These are phyloP conservation scores for Thecophora atra DNA, from an alignment of 2,888 invertebrate genomes.

Conservation along the genomic window DNA sequence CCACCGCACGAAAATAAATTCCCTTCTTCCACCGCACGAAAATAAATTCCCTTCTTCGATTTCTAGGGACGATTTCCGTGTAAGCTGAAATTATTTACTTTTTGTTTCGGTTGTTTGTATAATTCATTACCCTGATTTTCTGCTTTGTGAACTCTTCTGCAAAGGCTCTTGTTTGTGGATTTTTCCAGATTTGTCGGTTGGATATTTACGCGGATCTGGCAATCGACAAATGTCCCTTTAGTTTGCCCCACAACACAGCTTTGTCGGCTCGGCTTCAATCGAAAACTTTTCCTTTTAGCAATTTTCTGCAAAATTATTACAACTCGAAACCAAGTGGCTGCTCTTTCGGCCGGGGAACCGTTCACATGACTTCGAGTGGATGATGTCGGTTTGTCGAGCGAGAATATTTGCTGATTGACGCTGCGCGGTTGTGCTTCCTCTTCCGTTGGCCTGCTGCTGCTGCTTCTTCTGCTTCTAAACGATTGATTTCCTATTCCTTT, in stretches of 20 bases:
- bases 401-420: constrained; percentile 7
- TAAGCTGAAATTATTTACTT: too few relatives aligned
- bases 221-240: constrained; percentile 36
- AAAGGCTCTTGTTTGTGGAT: constrained; percentile 11
- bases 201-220: constrained; percentile 58
- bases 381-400: constrained; percentile 18
- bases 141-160: not conserved
- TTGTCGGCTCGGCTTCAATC: not conserved
- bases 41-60: too few relatives aligned
- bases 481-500: not conserved
- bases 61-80: too few relatives aligned
- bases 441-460: constrained; percentile 18
- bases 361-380: too few relatives aligned
- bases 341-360: constrained; percentile 38
- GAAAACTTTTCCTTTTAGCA: constrained; percentile 24
- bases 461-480: constrained; percentile 31
- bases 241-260: constrained; percentile 1
- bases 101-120: not conserved
- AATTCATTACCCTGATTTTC: not conserved
- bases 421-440: constrained; percentile 12
- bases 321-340: constrained; percentile 4
- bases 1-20: too few relatives aligned
- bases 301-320: constrained; percentile 32
- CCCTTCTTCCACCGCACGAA: too few relatives aligned
- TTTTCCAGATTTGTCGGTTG: constrained; percentile 41